Conservation (phyloP, 2,888 invertebrate species). For the Drosophila trichaetosa region DNA sequence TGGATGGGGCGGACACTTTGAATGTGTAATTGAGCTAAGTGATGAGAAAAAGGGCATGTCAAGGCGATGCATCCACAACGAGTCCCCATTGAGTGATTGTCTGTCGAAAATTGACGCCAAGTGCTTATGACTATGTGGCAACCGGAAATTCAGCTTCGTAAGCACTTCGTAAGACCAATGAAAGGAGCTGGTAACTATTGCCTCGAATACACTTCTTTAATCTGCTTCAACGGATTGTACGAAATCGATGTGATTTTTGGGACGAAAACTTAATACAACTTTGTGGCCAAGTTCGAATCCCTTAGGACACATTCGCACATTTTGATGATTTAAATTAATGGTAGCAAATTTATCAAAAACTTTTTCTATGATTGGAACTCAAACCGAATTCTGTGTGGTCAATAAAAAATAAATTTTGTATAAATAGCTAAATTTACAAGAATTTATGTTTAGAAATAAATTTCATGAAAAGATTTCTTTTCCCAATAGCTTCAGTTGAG, state of each 20-base stretch:
- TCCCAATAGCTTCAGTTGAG: background rate
- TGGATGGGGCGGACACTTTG: background rate
- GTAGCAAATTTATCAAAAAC: background rate
- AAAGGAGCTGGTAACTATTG: conserved; percentile 37
- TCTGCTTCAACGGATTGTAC: conserved; percentile 3
- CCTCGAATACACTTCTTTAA: conserved; percentile 1
- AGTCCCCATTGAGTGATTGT: conserved; percentile 48
- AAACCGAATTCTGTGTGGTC: background rate
- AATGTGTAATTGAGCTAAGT: conserved; percentile 45
- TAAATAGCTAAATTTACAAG: background rate
- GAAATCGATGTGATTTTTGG: conserved; percentile 7
- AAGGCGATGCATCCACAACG: conserved; percentile 7
- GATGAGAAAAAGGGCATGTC: conserved; percentile 13
- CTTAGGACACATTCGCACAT: background rate
- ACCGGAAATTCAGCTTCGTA: conserved; percentile 20
- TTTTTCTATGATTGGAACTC: background rate
- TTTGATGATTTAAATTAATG: conserved; percentile 21
- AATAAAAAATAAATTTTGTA: background rate
- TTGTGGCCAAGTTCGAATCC: background rate
- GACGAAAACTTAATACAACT: background rate
- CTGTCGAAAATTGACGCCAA: conserved; percentile 27
- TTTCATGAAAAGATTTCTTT: background rate
- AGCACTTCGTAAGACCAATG: conserved; percentile 51
- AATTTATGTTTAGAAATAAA: background rate
- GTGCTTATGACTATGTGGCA: conserved; percentile 35